Evolutionary conservation across 1,140 invertebrate species (phyloP), one percentile per base, ranked within the genome.

Genomic region (Idris sp.): DNA sequence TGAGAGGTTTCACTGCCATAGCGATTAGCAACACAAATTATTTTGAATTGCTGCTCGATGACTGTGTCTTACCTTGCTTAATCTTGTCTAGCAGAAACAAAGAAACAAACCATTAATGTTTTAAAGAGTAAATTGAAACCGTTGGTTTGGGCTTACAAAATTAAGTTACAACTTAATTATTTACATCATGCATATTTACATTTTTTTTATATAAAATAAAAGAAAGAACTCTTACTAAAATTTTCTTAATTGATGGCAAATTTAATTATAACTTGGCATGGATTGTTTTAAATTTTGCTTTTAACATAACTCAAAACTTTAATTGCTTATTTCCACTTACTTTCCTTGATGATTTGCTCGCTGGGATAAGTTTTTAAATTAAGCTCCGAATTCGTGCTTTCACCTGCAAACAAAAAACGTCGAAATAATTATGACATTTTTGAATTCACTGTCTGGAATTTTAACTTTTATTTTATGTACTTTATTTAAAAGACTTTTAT

Each of bases 1-100:
- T 15, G 22, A 43, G 26, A 25, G 11, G 6, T 38, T 67, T 13
- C 18, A 38, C 41, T 19, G 26, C 19, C 11, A 38, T 11, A 53
- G 40, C 40, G 9, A 46, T 53, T 59, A 59, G 15, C 44, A 38
- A 58, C 35, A 44, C 6, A 31, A 62, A 40, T 51, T 8, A 44
- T 11, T 69, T 26, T 13, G 22, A 26, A 16, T 59, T 36, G 18
- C 26, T 43, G 10, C 28, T 51, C 19, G 4, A 13, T 28, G 11
- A 16, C 40, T n/a, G n/a, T n/a, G 4, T 77, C 84, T 86, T 85
- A 86, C 84, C 84, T 84, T 84, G 79, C 69, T 83, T 82, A 59
- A 77, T 72, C 59, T 81, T 79, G 18, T 84, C 84, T 86, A 79
- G 77, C 80, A 81, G 82, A 76, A 83, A 79, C 77, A 72, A 81